These are phyloP conservation scores for Numenius phaeopus DNA, from an alignment of 2,797 vertebrate genomes.

Conservation along the genomic window DNA sequence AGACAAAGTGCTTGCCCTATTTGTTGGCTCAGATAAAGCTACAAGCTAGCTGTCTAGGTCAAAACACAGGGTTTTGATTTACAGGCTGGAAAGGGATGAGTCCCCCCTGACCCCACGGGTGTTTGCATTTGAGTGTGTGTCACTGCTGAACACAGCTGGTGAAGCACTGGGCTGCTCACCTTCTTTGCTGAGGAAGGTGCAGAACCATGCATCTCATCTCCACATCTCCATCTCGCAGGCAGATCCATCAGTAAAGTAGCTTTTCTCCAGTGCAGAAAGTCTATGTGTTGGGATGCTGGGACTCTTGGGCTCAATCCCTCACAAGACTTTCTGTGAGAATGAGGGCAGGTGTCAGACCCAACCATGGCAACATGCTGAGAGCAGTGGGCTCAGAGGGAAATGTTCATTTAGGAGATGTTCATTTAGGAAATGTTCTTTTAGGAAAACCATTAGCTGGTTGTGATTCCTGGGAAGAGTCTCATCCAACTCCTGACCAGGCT, in stretches of 20 bases:
- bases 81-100: background rate
- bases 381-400: background rate
- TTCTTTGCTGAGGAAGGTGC: background rate
- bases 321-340: background rate
- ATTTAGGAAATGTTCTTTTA: background rate
- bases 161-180: background rate
- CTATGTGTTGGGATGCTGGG: background rate
- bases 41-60: background rate
- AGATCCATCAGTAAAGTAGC: background rate
- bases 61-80: background rate
- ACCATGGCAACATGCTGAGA: rapidly evolving
- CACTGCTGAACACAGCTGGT: rapidly evolving
- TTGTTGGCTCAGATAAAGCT: background rate
- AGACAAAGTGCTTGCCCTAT: background rate
- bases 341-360: background rate
- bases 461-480: background rate
- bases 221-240: background rate
- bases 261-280: background rate
- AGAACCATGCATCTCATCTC: background rate
- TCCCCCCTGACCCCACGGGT: rapidly evolving
- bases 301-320: background rate
- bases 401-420: background rate
- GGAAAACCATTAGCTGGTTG: background rate
- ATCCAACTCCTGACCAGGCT: background rate
- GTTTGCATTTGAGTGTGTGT: background rate